Evolutionary conservation across 2,113 vertebrate species (phyloP).

Genomic region (Ardeotis arabs): DNA sequence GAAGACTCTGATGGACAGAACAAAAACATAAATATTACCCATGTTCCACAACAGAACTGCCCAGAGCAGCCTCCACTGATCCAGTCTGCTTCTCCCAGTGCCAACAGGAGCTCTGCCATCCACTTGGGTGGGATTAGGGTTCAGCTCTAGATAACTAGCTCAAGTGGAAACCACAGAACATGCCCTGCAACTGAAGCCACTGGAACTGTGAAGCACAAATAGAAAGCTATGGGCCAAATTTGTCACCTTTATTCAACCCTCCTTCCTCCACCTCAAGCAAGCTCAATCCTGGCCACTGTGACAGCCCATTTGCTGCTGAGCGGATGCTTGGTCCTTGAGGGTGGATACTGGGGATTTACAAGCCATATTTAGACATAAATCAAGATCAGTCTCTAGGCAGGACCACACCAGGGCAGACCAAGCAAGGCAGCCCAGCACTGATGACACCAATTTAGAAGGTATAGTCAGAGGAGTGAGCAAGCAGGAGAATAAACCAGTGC

Average conservation of each 20-base stretch:
- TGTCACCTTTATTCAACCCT: not conserved
- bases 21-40: not conserved
- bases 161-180: not conserved
- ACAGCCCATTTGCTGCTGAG: not conserved
- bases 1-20: not conserved
- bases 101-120: not conserved
- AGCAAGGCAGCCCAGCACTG: not conserved
- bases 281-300: not conserved
- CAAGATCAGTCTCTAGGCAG: not conserved
- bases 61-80: not conserved
- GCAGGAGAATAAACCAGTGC: not conserved
- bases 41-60: not conserved
- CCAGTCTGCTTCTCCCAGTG: not conserved
- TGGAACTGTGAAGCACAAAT: not conserved
- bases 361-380: not conserved
- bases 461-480: not conserved
- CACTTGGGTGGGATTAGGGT: not conserved
- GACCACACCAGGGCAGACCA: not conserved
- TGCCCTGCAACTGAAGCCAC: not conserved
- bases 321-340: not conserved
- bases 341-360: not conserved
- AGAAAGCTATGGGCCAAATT: not conserved
- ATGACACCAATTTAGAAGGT: not conserved
- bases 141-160: not conserved
- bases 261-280: not conserved